Conservation (phyloP, 2,113 vertebrate genomes). For the Catagonus wagneri region DNA sequence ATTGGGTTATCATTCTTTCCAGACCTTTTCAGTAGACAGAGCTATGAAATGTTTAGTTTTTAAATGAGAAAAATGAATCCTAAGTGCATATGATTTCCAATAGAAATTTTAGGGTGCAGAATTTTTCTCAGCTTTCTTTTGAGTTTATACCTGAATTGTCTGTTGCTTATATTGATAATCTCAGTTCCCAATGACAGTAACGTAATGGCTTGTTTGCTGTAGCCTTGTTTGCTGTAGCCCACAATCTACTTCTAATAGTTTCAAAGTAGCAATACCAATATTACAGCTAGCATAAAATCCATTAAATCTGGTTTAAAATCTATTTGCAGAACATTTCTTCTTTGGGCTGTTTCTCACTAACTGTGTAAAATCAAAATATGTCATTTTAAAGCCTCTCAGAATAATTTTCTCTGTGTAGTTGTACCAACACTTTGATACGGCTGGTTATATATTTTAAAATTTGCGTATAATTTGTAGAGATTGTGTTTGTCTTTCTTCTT, state of each 20-base stretch:
- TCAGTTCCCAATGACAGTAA: background rate
- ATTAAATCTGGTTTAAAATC: background rate
- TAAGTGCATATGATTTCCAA: background rate
- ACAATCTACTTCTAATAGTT: background rate
- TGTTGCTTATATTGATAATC: background rate
- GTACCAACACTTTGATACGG: background rate
- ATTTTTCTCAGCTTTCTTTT: constrained; percentile 34
- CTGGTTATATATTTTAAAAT: background rate
- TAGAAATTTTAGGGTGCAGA: background rate
- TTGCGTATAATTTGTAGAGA: constrained; percentile 11
- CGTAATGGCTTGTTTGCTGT: background rate
- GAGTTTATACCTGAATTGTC: background rate
- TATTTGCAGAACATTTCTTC: background rate
- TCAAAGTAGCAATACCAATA: background rate
- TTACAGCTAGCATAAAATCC: background rate
- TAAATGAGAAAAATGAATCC: background rate
- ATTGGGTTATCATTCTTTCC: background rate
- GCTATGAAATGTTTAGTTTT: background rate
- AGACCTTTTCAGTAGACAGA: background rate
- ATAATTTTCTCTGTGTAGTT: constrained; percentile 12
- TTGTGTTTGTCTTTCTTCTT: background rate
- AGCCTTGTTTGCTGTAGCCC: background rate
- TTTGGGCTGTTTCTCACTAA: background rate
- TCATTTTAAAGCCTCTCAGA: background rate
- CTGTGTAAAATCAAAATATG: background rate